phyloP scores from a whole-genome alignment of 2,797 vertebrate genomes.

The Pterois miles region DNA sequence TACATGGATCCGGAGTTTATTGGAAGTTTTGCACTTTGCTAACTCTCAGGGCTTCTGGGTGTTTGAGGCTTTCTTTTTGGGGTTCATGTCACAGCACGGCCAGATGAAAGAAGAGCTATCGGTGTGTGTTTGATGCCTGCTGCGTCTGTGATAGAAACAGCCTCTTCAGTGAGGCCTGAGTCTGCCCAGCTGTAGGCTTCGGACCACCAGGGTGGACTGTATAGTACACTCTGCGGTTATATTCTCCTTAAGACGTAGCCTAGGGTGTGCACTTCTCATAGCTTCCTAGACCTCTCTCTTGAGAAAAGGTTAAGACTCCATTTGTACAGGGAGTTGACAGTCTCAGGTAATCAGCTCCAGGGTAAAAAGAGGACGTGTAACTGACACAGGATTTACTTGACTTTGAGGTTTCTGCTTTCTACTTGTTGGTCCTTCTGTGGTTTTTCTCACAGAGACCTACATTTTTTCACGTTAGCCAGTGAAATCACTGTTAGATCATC shows the following conservation, averaged over 20 bases:
- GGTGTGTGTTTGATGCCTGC: constrained; percentile 37
- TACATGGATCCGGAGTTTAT: neutral
- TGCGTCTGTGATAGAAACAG: constrained; percentile 22
- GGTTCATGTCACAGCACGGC: constrained; percentile 7
- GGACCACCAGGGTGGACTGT: constrained; percentile 42
- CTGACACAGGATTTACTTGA: neutral
- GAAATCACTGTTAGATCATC: neutral
- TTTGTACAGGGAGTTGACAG: constrained; percentile 8
- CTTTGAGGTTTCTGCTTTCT: neutral
- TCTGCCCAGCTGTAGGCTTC: constrained; percentile 44
- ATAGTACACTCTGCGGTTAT: constrained; percentile 13
- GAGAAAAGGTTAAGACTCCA: neutral
- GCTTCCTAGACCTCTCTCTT: neutral
- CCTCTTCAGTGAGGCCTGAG: constrained; percentile 27
- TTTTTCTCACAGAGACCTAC: neutral
- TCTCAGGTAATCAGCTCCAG: neutral
- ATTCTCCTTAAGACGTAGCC: constrained; percentile 4
- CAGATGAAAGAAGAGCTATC: constrained; percentile 29
- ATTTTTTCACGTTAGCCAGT: neutral
- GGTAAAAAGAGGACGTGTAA: neutral
- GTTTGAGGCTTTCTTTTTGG: constrained; percentile 5
- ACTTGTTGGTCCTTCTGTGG: neutral
- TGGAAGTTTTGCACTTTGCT: neutral
- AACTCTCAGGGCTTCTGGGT: neutral
- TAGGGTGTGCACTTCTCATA: neutral